Evolutionary conservation across 2,888 invertebrate genomes (phyloP).

Genomic region (Octodonta nipae): DNA sequence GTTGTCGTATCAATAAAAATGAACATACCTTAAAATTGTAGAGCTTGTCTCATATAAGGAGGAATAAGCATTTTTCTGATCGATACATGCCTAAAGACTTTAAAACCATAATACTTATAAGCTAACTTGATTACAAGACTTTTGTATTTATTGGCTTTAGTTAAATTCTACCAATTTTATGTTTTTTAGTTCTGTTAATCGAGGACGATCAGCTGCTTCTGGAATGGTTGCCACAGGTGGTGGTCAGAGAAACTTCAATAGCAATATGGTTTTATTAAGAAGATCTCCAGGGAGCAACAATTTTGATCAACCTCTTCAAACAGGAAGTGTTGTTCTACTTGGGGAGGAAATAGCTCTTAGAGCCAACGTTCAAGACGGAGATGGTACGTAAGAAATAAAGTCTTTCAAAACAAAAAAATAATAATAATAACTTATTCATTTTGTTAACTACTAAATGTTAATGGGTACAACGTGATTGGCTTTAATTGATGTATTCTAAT

Average conservation of each 20-base stretch:
- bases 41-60: too few relatives aligned
- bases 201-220: conserved; percentile 26
- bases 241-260: conserved; percentile 40
- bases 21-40: too few relatives aligned
- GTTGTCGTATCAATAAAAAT: too few relatives aligned
- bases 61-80: too few relatives aligned
- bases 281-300: conserved; percentile 36
- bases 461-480: background rate
- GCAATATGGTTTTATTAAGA: conserved; percentile 39
- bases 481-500: background rate
- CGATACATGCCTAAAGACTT: too few relatives aligned
- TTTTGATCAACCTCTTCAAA: conserved; percentile 38
- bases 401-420: background rate
- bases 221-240: conserved; percentile 41
- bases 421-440: background rate
- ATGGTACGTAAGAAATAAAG: conserved; percentile 36
- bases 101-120: too few relatives aligned
- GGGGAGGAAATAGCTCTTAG: conserved; percentile 45
- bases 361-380: conserved; percentile 40
- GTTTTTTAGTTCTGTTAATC: conserved; percentile 20
- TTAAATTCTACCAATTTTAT: background rate
- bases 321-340: conserved; percentile 41
- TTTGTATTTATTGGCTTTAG: too few relatives aligned
- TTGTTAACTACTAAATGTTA: background rate
- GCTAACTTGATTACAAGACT: too few relatives aligned